phyloP scores from a whole-genome alignment of 2,888 invertebrate species.

The Bimastos eiseni region DNA sequence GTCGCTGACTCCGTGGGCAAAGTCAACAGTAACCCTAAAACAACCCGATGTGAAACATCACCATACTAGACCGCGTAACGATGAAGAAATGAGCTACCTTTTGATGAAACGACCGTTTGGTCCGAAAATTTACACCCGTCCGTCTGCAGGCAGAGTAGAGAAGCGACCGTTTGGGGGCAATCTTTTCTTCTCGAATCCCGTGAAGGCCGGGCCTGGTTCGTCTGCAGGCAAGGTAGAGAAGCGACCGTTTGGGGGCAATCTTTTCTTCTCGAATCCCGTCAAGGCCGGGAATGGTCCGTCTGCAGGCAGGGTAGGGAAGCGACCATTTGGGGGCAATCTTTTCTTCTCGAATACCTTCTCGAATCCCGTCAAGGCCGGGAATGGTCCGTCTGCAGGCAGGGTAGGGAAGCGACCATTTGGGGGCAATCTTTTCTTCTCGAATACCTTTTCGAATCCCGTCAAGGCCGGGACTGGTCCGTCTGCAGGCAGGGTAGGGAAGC shows the following conservation, averaged over 20 bases:
- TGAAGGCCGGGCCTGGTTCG: too few species aligned
- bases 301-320: neutral
- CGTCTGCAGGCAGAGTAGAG: neutral
- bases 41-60: neutral
- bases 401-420: neutral
- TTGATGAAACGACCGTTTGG: neutral
- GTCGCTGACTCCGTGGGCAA: neutral
- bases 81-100: neutral
- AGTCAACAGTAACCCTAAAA: neutral
- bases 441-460: too few species aligned
- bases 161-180: constrained; percentile 14
- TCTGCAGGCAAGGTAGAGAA: neutral
- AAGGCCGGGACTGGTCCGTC: too few species aligned
- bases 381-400: neutral
- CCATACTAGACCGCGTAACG: neutral
- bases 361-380: too few species aligned
- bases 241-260: constrained; percentile 7
- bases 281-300: too few species aligned
- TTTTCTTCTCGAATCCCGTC: too few species aligned
- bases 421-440: too few species aligned
- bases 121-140: neutral
- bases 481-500: neutral
- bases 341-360: too few species aligned
- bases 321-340: constrained; percentile 8
- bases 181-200: too few species aligned